Percentiles rank a stretch among this genome's conserved stretches.
Evolutionary conservation across 2,888 invertebrate species (phyloP).

Genomic region (Tenthredo notha): DNA sequence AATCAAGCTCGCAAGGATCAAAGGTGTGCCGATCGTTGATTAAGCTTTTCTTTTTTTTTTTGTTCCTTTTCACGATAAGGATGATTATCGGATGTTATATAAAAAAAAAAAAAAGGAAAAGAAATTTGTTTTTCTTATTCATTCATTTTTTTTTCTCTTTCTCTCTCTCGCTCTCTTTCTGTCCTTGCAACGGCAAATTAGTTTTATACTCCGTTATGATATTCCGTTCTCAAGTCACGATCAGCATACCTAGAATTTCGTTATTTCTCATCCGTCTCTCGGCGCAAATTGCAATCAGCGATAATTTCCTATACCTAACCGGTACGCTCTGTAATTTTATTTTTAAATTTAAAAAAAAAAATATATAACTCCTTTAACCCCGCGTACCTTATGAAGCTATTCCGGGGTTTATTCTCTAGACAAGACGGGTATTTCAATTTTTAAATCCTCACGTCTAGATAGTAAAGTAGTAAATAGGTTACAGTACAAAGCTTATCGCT

Average conservation of each 20-base stretch:
- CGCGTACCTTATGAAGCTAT: neutral
- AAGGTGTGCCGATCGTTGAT: neutral
- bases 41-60: neutral
- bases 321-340: neutral
- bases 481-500: neutral
- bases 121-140: neutral
- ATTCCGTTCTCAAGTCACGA: slow-evolving; percentile 16
- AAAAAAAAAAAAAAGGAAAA: neutral
- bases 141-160: no score
- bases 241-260: neutral
- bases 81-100: neutral
- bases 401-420: neutral
- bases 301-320: neutral
- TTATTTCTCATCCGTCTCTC: slow-evolving; percentile 10
- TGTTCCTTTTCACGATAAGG: neutral
- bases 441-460: neutral
- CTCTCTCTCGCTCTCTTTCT: no score
- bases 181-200: neutral
- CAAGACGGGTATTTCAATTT: neutral
- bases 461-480: neutral
- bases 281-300: slow-evolving; percentile 17
- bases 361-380: neutral
- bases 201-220: neutral
- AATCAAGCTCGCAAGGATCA: neutral
- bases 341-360: no score